These are phyloP conservation scores for Reinhardtius hippoglossoides DNA, from an alignment of 2,113 vertebrate species.

Conservation along the genomic window DNA sequence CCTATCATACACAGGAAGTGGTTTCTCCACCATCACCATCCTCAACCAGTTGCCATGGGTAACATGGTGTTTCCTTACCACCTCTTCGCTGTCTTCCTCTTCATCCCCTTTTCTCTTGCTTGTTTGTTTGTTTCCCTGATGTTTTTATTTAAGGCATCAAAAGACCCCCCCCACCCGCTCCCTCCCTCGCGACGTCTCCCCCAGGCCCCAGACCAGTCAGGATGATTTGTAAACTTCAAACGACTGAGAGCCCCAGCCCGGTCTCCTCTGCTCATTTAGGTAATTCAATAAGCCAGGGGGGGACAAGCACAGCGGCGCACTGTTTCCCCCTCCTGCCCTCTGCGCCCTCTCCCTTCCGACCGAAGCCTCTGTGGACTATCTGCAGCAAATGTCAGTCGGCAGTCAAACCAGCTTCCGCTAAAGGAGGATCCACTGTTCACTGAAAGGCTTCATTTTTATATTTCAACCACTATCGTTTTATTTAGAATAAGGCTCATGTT, in stretches of 20 bases:
- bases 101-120: conserved; percentile 58
- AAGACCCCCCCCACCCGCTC: conserved; percentile 64
- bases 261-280: conserved; percentile 82
- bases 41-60: conserved; percentile 67
- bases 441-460: conserved; percentile 16
- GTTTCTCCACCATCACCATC: conserved; percentile 69
- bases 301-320: conserved; percentile 69
- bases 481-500: conserved; percentile 1
- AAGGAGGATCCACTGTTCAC: conserved; percentile 18
- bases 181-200: conserved; percentile 55
- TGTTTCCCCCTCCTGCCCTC: conserved; percentile 68
- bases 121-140: conserved; percentile 84
- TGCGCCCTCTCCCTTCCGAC: conserved; percentile 71
- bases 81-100: conserved; percentile 61
- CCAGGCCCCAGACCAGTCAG: conserved; percentile 78
- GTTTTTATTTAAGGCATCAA: conserved; percentile 86
- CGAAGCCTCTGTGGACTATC: conserved; percentile 73
- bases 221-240: conserved; percentile 85
- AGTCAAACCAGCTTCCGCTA: conserved; percentile 41
- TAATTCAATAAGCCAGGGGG: conserved; percentile 83
- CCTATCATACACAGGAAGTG: conserved; percentile 77
- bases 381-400: conserved; percentile 74
- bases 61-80: conserved; percentile 71
- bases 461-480: neutral
- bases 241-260: conserved; percentile 74